Evolutionary conservation across 2,888 invertebrate species (phyloP).

Genomic region (Ferdinandea cuprea): DNA sequence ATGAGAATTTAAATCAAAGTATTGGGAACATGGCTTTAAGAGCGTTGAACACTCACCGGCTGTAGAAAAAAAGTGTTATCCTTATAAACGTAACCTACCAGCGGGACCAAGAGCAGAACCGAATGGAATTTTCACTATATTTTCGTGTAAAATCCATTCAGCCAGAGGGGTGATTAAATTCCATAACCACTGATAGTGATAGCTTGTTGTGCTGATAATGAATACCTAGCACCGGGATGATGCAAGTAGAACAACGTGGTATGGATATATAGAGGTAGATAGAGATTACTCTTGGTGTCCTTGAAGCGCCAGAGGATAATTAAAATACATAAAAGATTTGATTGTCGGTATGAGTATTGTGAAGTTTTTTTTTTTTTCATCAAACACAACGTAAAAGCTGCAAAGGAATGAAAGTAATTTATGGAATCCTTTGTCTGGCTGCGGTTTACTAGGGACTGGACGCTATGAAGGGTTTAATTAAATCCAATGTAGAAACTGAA

Average conservation of each 20-base stretch:
- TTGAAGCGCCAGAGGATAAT: constrained; percentile 57
- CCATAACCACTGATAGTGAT: constrained; percentile 47
- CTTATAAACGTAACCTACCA: constrained; percentile 41
- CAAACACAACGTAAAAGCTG: constrained; percentile 38
- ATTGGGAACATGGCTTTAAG: constrained; percentile 4
- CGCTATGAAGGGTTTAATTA: constrained; percentile 61
- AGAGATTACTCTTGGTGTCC: constrained; percentile 19
- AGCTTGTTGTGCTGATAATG: constrained; percentile 21
- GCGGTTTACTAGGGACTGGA: constrained; percentile 9
- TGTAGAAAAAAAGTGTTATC: not conserved
- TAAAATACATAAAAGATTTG: constrained; percentile 71
- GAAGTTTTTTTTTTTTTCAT: not conserved
- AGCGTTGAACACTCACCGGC: not conserved
- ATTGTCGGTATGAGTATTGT: constrained; percentile 39
- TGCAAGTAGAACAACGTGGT: not conserved
- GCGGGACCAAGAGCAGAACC: constrained; percentile 45
- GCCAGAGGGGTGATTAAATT: constrained; percentile 25
- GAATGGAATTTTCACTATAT: constrained; percentile 58
- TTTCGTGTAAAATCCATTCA: constrained; percentile 37
- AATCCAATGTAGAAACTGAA: constrained; percentile 40
- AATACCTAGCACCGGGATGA: no score
- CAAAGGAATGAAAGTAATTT: constrained; percentile 18
- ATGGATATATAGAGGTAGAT: not conserved
- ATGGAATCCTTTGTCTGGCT: not conserved
- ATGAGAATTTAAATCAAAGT: constrained; percentile 61